Base-by-base conservation (phyloP, 2,888 invertebrate species). In the Atrina japonica region DNA sequence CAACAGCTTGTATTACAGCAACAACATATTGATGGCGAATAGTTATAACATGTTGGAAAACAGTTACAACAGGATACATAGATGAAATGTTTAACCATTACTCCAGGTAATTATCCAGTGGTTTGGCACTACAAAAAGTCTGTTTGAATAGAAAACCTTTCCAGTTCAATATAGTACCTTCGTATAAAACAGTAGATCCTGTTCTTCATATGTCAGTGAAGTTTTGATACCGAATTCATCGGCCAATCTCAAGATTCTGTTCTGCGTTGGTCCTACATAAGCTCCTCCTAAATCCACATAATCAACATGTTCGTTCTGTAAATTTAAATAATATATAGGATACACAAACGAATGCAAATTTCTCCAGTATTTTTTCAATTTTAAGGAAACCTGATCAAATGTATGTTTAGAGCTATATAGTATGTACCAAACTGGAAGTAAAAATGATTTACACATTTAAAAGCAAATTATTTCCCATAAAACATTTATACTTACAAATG, bases 231-330 rank as follows among this genome's bases (percentile, higher is more conserved):
- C 88, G 25, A 91, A 83, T 68, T 91, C 90, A 53, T 87, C 80
- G 41, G 88, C 80, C 47, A 91, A 73, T n/a, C 88, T 78, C 45
- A 91, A 75, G 7, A 91, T 78, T 47, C 90, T 83, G 65, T 86
- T 83, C 75, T 91, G 91, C 3, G 88, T 88, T 9, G 88, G 86
- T 3, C 91, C 91, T 16, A 91, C 89, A 83, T 91, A 92, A 18
- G 91, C 88, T 6, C 89, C 91, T 14, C 91, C 90, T 14, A 91
- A 73, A 70, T 91, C 89, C 27, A 89, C 83, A 70, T 83, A 84
- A n/a, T 79, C 75, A 45, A 80, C 77, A 58, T 85, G 43, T 18
- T 85, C 76, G 80, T 86, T 75, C 88, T 88, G 70, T n/a, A 43
- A 2, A 40, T 2, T 18, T n/a, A 11, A 14, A 50, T n/a, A 43